phyloP scores from a whole-genome alignment of 2,888 invertebrate species.

The Rhopalosiphum nymphaeae region DNA sequence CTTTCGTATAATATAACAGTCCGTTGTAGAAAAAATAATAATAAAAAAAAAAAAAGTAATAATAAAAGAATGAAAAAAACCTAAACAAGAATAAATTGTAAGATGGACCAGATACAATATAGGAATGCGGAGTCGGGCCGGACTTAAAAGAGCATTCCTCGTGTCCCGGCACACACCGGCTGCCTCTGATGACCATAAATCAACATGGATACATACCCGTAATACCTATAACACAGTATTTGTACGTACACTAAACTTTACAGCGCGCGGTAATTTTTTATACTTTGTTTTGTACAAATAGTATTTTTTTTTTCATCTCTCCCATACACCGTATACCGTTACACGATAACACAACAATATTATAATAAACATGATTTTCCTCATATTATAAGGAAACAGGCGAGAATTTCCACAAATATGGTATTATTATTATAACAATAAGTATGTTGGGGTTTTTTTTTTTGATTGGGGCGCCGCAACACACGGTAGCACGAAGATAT shows the following conservation, averaged over 20 bases:
- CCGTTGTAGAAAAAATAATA: slow-evolving; percentile 35
- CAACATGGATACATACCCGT: slow-evolving; percentile 61
- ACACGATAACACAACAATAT: not conserved
- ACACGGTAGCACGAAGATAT: slow-evolving; percentile 26
- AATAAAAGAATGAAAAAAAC: slow-evolving; percentile 55
- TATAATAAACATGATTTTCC: slow-evolving; percentile 1
- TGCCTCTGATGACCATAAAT: slow-evolving; percentile 63
- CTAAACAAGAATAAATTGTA: slow-evolving; percentile 64
- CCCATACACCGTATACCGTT: slow-evolving; percentile 35
- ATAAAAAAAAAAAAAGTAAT: slow-evolving; percentile 20
- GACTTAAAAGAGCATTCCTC: slow-evolving; percentile 65
- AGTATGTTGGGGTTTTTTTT: not conserved
- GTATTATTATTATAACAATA: not conserved
- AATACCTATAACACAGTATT: slow-evolving; percentile 53
- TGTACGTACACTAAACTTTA: slow-evolving; percentile 49
- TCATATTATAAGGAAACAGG: not conserved
- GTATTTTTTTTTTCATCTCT: not conserved
- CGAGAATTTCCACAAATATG: slow-evolving; percentile 1
- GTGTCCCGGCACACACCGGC: slow-evolving; percentile 63
- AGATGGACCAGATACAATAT: slow-evolving; percentile 62
- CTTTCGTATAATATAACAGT: slow-evolving; percentile 36
- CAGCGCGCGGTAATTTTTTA: slow-evolving; percentile 31
- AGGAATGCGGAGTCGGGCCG: slow-evolving; percentile 61
- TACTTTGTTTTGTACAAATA: not conserved
- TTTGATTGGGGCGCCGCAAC: not conserved